Conservation (phyloP, 1,140 invertebrate genomes). For the Phthorimaea operculella region DNA sequence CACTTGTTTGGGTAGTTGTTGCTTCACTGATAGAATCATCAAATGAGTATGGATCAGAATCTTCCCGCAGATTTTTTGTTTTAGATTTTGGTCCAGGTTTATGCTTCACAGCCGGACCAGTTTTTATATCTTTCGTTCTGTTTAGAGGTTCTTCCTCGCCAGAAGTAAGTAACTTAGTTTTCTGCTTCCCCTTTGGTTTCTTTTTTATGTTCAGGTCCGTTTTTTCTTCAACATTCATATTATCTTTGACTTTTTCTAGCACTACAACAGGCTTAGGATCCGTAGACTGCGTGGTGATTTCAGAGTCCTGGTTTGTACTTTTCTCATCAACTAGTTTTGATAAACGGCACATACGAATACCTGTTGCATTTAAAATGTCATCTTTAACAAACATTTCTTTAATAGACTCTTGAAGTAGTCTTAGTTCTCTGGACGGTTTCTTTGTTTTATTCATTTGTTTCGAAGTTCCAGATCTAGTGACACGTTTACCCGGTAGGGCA, state of each 20-base stretch:
- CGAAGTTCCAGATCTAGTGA: slow-evolving; percentile 26
- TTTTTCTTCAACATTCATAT: slow-evolving; percentile 16
- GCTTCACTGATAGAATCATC: slow-evolving; percentile 45
- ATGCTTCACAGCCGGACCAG: slow-evolving; percentile 12
- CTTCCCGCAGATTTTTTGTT: slow-evolving; percentile 27
- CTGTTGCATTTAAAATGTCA: slow-evolving; percentile 66
- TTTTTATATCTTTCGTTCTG: slow-evolving; percentile 17
- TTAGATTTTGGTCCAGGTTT: slow-evolving; percentile 48
- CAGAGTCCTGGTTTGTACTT: slow-evolving; percentile 16
- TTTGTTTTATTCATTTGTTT: slow-evolving; percentile 23
- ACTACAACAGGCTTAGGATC: slow-evolving; percentile 26
- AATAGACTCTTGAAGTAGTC: slow-evolving; percentile 74
- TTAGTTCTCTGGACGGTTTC: slow-evolving; percentile 64
- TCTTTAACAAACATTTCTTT: slow-evolving; percentile 75
- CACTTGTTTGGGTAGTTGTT: slow-evolving; percentile 20
- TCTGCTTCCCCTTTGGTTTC: slow-evolving; percentile 29
- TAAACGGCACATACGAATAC: slow-evolving; percentile 68
- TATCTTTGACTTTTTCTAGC: slow-evolving; percentile 36
- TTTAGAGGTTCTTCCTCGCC: too few relatives aligned
- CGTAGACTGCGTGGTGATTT: slow-evolving; percentile 16
- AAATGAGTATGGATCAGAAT: slow-evolving; percentile 45
- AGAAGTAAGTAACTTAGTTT: slow-evolving; percentile 15
- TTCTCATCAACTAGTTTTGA: slow-evolving; percentile 50
- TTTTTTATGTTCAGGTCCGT: slow-evolving; percentile 27
- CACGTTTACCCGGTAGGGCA: slow-evolving; percentile 10